Evolutionary conservation across 2,113 vertebrate genomes (phyloP), one percentile per base, ranked within the genome.

Genomic region (Hypocryptadius cinnamomeus): DNA sequence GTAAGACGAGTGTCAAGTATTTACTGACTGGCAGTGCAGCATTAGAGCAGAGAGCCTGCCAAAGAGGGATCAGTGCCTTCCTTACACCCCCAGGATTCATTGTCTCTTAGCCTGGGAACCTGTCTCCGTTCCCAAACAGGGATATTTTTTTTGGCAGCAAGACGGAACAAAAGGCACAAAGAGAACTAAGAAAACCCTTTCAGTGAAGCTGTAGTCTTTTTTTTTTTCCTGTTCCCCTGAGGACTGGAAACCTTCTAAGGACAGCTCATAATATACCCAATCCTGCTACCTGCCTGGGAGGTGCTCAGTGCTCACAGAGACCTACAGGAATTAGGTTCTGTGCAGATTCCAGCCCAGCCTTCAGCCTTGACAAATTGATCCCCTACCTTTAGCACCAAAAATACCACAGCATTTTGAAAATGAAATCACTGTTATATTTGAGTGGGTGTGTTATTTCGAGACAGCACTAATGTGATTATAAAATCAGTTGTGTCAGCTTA

Each of bases 81-180:
- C 90, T 92, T 48, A 84, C 93, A 61, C 91, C 87, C 96, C 91
- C 93, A 74, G 90, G 86, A 87, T 94, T 96, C 96, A 96, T 96
- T 96, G 95, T 96, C 95, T 96, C 90, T 90, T 60, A 92, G 94
- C 90, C 94, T 97, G 95, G 97, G 95, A 97, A 97, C 96, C 96
- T 96, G 86, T 93, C 95, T 96, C 84, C 10, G 22, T 96, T 97
- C 96, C 92, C 95, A 96, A 96, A 95, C 86, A 92, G 69, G 92
- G 78, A 95, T 97, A 96, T 97, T 97, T 94, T 95, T 96, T 86
- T 96, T 97, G 97, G 97, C 97, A 97, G 78, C 89, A 79, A 93
- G 87, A 95, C 0, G 28, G 91, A 97, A 97, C 96, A 96, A 96
- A 96, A 96, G 89, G 89, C 96, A 97, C 96, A 96, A 95, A 93